Conservation (phyloP, 2,797 vertebrate genomes). For the Rhynchonycteris naso region DNA sequence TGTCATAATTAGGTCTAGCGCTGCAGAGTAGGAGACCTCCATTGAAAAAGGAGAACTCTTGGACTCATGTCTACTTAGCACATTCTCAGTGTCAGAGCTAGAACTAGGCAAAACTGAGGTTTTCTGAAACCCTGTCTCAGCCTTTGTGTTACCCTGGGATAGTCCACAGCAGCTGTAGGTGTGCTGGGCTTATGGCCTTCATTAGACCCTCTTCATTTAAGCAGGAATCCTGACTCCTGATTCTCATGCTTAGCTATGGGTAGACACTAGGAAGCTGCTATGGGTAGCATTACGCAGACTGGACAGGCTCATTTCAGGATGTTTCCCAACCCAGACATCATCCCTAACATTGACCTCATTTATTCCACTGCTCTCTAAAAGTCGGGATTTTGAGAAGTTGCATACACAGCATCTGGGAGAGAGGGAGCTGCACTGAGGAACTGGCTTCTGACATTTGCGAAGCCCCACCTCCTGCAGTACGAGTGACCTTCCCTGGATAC, state of each 20-base stretch:
- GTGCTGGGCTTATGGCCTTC: neutral
- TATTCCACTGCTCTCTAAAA: neutral
- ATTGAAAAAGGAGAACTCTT: neutral
- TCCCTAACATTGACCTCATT: neutral
- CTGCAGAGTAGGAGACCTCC: neutral
- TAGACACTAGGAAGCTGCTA: neutral
- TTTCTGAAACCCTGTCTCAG: neutral
- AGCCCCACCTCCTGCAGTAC: neutral
- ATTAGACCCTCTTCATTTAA: neutral
- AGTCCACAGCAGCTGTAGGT: neutral
- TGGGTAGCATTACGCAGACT: neutral
- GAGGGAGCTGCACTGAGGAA: neutral
- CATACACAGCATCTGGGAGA: neutral
- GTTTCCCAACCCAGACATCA: neutral
- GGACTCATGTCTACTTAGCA: neutral
- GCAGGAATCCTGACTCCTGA: neutral
- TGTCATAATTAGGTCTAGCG: neutral
- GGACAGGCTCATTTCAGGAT: neutral
- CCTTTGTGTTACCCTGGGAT: neutral
- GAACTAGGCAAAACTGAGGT: neutral
- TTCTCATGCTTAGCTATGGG: neutral
- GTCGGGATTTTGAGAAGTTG: slow-evolving; percentile 4
- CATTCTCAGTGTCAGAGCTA: neutral
- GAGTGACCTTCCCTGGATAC: neutral
- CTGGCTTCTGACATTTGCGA: neutral